Base-by-base conservation (phyloP, 2,113 vertebrate genomes). In the Illadopsis cleaveri region DNA sequence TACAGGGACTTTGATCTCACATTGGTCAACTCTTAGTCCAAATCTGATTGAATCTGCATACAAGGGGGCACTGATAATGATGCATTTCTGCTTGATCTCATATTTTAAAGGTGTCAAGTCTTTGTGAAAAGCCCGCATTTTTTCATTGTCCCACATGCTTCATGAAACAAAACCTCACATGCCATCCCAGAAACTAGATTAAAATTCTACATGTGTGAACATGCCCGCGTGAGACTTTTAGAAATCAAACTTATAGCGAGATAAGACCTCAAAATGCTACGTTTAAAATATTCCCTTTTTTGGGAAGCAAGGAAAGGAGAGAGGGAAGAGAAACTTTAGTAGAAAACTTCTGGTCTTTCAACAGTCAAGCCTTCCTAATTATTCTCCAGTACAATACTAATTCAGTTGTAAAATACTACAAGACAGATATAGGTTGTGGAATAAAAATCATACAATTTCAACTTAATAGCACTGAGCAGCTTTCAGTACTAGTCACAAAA, bases 401-500 rank as follows among this genome's bases (percentile, higher is more conserved):
- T 64, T 78, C 31, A 40, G 11, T 60, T 86, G 56, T 56, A 78
- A 93, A 96, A 93, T 64, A 64, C 33, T n/a, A 53, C 20, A 76
- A 86, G 69, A 84, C 9, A 89, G 38, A 72, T 33, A 70, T 5
- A 19, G 57, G 45, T 48, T 4, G 1, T 40, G 28, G 51, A 93
- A 80, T n/a, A 79, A 82, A 95, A 88, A 45, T 60, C 8, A 0
- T 20, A 17, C 9, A 0, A 2, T 70, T 73, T 15, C 56, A 90
- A 86, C 24, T 65, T 73, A n/a, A 24, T 56, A 62, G 50, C 56
- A 50, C 1, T 25, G 25, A 70, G 58, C 40, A 73, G 80, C 47
- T 81, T 81, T 90, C 68, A 45, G 60, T 66, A 66, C 28, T 70
- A 66, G 56, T 80, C 71, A 80, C 31, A 81, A 84, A 42, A 66